These are phyloP conservation scores for Dryadula phaetusa DNA, from an alignment of 2,888 invertebrate species.

Conservation along the genomic window DNA sequence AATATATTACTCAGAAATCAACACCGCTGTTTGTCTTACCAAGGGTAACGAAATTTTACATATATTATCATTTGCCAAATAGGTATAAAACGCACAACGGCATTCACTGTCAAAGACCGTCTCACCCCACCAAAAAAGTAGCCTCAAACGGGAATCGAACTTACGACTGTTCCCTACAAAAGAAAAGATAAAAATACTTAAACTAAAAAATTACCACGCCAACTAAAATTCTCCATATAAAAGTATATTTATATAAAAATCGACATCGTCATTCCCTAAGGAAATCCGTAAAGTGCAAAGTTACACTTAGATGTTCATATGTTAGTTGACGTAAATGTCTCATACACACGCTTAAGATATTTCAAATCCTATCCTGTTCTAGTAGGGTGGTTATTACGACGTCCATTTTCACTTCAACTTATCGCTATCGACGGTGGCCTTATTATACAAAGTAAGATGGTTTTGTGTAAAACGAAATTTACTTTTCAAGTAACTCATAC, in stretches of 20 bases:
- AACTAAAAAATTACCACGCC: background rate
- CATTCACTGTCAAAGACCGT: too few relatives aligned
- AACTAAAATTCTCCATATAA: too few relatives aligned
- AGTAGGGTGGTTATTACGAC: background rate
- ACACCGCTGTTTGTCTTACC: too few relatives aligned
- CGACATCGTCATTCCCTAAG: slow-evolving; percentile 6
- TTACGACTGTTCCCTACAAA: too few relatives aligned
- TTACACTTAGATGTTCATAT: too few relatives aligned
- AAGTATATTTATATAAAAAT: background rate
- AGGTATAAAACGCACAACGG: too few relatives aligned
- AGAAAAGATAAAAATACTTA: background rate
- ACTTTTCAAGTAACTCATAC: background rate
- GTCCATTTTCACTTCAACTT: slow-evolving; percentile 3
- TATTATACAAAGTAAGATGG: background rate
- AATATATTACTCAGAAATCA: too few relatives aligned
- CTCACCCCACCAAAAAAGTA: too few relatives aligned
- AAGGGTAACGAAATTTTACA: too few relatives aligned
- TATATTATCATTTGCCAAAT: too few relatives aligned
- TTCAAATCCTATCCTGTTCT: slow-evolving; percentile 10
- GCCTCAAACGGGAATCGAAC: too few relatives aligned
- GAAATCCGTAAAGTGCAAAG: slow-evolving; percentile 24
- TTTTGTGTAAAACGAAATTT: background rate
- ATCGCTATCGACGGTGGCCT: slow-evolving; percentile 2
- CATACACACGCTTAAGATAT: background rate
- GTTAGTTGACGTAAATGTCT: background rate